Percentiles rank a stretch among this genome's conserved stretches.
phyloP scores from a whole-genome alignment of 2,113 vertebrate genomes.

The Benitochromis conjunctus region DNA sequence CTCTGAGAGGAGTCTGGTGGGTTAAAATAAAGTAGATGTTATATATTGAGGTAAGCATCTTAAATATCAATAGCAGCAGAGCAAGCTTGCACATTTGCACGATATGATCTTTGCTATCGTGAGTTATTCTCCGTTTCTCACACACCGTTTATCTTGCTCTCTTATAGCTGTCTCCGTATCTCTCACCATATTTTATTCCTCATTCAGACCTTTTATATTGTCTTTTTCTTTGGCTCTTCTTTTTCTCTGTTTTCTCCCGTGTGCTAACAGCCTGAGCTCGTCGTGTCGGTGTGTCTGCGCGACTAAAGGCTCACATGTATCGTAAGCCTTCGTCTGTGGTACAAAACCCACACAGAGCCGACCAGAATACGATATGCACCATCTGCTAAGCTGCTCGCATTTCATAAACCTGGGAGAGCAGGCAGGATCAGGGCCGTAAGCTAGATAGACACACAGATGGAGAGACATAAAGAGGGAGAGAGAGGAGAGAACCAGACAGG shows the following conservation, averaged over 20 bases:
- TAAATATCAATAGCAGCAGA: neutral
- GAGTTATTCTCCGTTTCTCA: neutral
- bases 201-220: neutral
- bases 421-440: constrained; percentile 63
- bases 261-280: constrained; percentile 41
- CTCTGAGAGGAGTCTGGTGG: neutral
- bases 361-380: constrained; percentile 69
- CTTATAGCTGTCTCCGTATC: neutral
- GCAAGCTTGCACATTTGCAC: neutral
- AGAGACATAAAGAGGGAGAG: constrained; percentile 13
- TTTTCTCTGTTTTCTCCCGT: constrained; percentile 9
- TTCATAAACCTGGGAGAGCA: constrained; percentile 69
- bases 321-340: constrained; percentile 65
- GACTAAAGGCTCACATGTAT: constrained; percentile 68
- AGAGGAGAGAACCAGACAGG: neutral
- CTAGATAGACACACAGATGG: constrained; percentile 64
- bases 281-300: constrained; percentile 46
- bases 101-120: neutral
- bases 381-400: constrained; percentile 71
- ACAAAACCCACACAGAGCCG: constrained; percentile 64
- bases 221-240: neutral
- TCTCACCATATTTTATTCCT: neutral
- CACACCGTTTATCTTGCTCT: neutral
- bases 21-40: rapidly evolving
- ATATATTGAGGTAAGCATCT: neutral